Evolutionary conservation across 2,113 vertebrate species (phyloP).

Genomic region (Alouatta palliata): DNA sequence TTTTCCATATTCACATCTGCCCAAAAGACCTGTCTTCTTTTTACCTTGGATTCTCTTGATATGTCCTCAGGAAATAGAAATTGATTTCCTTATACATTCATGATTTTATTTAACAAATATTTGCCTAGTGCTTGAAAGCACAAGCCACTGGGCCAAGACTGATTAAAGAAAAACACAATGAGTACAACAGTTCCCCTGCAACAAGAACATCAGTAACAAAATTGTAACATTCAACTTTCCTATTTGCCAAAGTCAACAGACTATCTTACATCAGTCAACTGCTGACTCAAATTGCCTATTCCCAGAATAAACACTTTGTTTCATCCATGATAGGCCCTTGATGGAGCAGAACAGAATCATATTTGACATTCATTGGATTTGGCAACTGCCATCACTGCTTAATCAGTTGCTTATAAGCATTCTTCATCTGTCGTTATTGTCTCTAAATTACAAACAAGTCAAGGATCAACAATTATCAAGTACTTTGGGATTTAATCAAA

Average conservation of each 20-base stretch:
- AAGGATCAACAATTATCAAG: constrained; percentile 31
- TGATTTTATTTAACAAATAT: not conserved
- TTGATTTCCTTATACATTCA: not conserved
- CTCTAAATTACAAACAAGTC: constrained; percentile 46
- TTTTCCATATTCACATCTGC: not conserved
- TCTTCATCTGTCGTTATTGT: constrained; percentile 54
- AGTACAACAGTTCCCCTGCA: not conserved
- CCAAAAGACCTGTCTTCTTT: not conserved
- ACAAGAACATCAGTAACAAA: not conserved
- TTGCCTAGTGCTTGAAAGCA: not conserved
- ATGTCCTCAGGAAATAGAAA: not conserved
- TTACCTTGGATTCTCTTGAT: not conserved
- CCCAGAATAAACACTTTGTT: constrained; percentile 38
- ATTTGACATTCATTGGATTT: constrained; percentile 50
- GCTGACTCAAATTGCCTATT: not conserved
- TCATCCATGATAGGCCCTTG: not conserved
- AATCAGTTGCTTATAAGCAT: constrained; percentile 35
- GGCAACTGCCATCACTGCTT: constrained; percentile 2
- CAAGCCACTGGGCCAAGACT: not conserved
- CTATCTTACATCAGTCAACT: not conserved
- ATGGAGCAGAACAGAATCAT: not conserved
- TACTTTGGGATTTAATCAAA: constrained; percentile 44
- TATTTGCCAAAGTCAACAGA: constrained; percentile 19
- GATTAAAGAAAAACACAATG: constrained; percentile 30
- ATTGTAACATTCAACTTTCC: not conserved